Evolutionary conservation across 2,888 invertebrate genomes (phyloP).

Genomic region (Agrochola macilenta): DNA sequence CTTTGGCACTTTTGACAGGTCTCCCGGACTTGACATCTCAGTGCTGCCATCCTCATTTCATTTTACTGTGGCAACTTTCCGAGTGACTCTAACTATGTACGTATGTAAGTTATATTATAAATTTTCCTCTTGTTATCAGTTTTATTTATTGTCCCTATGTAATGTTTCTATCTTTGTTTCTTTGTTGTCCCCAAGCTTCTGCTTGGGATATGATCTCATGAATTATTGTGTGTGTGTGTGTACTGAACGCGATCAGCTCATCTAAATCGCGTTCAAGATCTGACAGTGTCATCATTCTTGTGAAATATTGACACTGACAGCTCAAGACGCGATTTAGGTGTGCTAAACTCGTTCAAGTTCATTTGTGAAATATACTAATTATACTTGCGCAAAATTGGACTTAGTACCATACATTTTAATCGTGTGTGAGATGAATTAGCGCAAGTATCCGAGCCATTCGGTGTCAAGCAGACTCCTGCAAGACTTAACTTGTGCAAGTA

Average conservation of each 20-base stretch:
- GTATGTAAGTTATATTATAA: background rate
- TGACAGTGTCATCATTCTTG: too few species aligned
- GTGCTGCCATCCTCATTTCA: background rate
- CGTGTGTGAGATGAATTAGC: too few species aligned
- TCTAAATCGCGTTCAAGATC: background rate
- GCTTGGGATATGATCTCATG: background rate
- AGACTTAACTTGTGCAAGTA: too few species aligned
- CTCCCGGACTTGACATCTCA: too few species aligned
- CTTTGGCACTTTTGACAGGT: too few species aligned
- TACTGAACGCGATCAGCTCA: background rate
- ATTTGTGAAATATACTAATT: background rate
- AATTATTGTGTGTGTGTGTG: slow-evolving; percentile 17
- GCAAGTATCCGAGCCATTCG: too few species aligned
- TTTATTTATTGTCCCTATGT: slow-evolving; percentile 32
- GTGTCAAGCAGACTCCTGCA: too few species aligned
- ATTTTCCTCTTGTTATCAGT: slow-evolving; percentile 36
- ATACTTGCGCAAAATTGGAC: too few species aligned
- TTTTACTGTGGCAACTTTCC: slow-evolving; percentile 1
- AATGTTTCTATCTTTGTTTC: slow-evolving; percentile 22
- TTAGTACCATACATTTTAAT: too few species aligned
- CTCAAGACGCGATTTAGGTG: background rate
- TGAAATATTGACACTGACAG: background rate
- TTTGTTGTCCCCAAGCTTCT: slow-evolving; percentile 3
- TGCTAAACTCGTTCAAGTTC: too few species aligned
- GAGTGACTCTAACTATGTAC: background rate